phyloP scores from a whole-genome alignment of 2,113 vertebrate species.

The Gavia stellata region DNA sequence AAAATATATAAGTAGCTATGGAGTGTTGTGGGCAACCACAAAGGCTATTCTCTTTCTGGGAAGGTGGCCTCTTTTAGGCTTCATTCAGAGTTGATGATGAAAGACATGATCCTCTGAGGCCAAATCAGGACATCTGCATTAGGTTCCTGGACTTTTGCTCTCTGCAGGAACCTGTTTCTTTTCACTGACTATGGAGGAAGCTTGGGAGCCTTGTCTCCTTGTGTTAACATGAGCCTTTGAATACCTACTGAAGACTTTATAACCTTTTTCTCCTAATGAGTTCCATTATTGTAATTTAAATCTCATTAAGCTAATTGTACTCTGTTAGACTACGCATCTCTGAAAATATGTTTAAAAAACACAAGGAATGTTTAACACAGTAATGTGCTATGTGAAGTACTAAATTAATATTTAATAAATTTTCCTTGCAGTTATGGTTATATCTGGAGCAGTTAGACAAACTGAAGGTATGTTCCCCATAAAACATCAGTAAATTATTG shows the following conservation, averaged over 20 bases:
- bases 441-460: background rate
- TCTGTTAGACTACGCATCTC: background rate
- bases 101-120: background rate
- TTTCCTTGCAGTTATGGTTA: background rate
- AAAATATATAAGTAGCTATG: background rate
- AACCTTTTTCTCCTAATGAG: slow-evolving; percentile 27
- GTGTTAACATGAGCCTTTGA: background rate
- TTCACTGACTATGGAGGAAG: background rate
- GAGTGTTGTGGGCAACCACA: background rate
- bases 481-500: background rate
- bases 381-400: background rate
- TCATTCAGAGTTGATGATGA: background rate
- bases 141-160: background rate
- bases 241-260: background rate
- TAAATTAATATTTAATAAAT: background rate
- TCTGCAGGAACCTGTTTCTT: background rate
- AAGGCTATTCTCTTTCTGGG: background rate
- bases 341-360: slow-evolving; percentile 43
- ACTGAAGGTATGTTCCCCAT: background rate
- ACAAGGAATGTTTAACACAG: background rate
- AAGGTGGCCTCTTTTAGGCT: background rate
- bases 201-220: background rate
- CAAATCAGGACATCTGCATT: background rate
- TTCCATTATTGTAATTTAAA: slow-evolving; percentile 41
- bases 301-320: slow-evolving; percentile 43